phyloP scores from a whole-genome alignment of 2,888 invertebrate species.

The Oxystoma pomonae region DNA sequence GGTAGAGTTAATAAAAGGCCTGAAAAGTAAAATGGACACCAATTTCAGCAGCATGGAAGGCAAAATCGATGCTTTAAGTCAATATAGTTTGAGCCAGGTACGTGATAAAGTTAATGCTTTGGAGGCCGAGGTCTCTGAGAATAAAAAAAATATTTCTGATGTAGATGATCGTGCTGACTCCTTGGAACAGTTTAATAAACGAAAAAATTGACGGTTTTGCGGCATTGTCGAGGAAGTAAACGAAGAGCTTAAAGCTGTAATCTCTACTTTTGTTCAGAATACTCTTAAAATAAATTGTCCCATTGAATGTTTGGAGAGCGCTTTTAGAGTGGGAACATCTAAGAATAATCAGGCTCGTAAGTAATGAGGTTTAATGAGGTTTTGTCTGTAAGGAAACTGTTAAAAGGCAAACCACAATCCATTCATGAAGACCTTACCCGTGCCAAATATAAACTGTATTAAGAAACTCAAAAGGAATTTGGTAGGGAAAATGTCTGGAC shows the following conservation, averaged over 20 bases:
- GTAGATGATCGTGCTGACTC: background rate
- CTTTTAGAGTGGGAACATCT: background rate
- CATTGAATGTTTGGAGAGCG: background rate
- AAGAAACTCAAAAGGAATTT: background rate
- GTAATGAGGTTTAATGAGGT: background rate
- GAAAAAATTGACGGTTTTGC: background rate
- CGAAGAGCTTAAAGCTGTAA: background rate
- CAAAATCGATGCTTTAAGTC: background rate
- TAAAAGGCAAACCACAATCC: background rate
- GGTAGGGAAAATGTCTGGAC: background rate
- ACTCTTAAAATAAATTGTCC: background rate
- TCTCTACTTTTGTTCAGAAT: background rate
- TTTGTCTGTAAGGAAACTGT: background rate
- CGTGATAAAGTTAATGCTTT: background rate
- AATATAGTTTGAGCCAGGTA: background rate
- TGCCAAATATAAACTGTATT: background rate
- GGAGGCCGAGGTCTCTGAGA: background rate
- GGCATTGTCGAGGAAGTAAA: background rate
- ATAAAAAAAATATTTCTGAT: background rate
- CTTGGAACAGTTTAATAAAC: background rate
- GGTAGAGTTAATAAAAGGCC: background rate
- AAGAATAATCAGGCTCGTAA: background rate
- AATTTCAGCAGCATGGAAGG: background rate
- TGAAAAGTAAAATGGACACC: background rate
- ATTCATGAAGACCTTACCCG: background rate